These are phyloP conservation scores for Gnathonemus longibarbis DNA, from an alignment of 2,113 vertebrate species.

Conservation along the genomic window DNA sequence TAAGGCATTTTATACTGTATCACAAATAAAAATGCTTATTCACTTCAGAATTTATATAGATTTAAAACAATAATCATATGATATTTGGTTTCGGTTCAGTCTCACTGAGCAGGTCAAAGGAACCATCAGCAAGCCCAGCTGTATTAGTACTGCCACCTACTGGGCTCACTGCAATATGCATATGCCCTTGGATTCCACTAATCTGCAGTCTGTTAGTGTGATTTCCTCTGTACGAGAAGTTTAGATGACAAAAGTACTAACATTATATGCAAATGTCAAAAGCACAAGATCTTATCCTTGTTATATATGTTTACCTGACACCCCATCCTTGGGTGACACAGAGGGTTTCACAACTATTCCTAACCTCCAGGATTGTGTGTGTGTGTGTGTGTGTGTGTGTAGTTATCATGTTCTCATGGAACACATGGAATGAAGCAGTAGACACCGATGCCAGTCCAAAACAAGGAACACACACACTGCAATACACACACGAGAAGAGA, in stretches of 20 bases:
- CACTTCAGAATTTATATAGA: neutral
- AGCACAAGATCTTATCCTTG: neutral
- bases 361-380: neutral
- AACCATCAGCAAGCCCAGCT: neutral
- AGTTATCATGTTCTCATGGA: neutral
- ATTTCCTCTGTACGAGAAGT: neutral
- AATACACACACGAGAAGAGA: neutral
- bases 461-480: neutral
- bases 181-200: neutral
- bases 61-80: neutral
- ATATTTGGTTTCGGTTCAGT: neutral
- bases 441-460: neutral
- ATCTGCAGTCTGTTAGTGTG: neutral
- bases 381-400: neutral
- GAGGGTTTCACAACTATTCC: no score
- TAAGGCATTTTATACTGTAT: neutral
- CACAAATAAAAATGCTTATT: neutral
- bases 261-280: neutral
- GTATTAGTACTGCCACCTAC: constrained; percentile 18
- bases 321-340: no score
- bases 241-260: neutral
- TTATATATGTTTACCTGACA: no score
- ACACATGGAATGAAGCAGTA: neutral
- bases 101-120: neutral
- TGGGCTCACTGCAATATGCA: neutral